Base-by-base conservation (phyloP, 1,140 invertebrate species). In the Holcopasites calliopsidis region DNA sequence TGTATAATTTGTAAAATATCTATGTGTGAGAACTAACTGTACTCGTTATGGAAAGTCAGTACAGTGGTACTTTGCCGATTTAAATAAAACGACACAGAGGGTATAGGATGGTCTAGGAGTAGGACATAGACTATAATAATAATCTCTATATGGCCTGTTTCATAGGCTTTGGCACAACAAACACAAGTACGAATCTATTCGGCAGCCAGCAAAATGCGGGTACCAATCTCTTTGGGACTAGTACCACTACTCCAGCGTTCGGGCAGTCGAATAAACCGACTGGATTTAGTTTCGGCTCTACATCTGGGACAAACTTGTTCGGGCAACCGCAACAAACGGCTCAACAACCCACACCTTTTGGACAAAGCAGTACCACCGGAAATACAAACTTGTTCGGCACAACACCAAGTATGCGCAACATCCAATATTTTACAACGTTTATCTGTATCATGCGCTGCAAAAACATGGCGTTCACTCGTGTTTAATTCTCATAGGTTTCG, bases 361-460 rank as follows among this genome's bases (percentile, higher is more conserved):
- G 95, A 0, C 94, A 94, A 80, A 88, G 93, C 11, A 90, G 89
- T 35, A 92, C 92, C 23, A 87, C 92, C 50, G 88, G 91, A 0
- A 90, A 89, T 3, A 92, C 93, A 3, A 93, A 92, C 79, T 91
- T 95, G 0, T 95, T 95, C 89, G 93, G 94, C 23, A 90, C 91
- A 61, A 92, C 90, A 8, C 84, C 91, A 21, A 91, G 92, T 92
- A 84, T 49, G 50, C 31, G 31, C 18, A 4, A 18, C 16, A 5
- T 7, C 7, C 2, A 1, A 1, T 35, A 31, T 2, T n/a, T 4
- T 44, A 11, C n/a, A 0, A 16, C 11, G 8, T 28, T 0, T 21
- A 42, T 3, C 16, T 18, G 7, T 3, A 6, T 47, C 5, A 26
- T 5, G 2, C 18, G 13, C 6, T 18, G n/a, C 0, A 13, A 40